Conservation (phyloP, 2,113 vertebrate genomes). For the Colinus virginianus region DNA sequence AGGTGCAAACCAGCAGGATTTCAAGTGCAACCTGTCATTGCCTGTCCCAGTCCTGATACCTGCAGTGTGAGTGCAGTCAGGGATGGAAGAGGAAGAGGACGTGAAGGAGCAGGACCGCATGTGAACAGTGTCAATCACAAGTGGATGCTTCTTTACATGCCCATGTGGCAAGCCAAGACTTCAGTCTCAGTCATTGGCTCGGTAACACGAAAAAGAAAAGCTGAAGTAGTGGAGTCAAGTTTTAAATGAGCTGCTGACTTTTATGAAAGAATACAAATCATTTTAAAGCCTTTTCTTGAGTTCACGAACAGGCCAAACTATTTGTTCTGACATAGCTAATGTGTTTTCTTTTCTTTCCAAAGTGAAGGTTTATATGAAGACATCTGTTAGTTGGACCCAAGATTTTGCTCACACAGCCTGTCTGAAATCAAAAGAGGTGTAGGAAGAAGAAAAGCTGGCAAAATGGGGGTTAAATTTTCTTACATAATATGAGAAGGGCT, state of each 20-base stretch:
- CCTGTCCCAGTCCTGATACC: not conserved
- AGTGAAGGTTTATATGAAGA: conserved; percentile 28
- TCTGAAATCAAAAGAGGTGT: not conserved
- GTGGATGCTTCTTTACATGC: not conserved
- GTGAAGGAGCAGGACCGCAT: not conserved
- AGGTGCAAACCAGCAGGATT: not conserved
- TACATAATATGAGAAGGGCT: not conserved
- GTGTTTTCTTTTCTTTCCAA: not conserved
- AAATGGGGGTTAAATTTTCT: not conserved
- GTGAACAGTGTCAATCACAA: not conserved
- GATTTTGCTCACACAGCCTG: not conserved
- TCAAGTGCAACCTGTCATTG: not conserved
- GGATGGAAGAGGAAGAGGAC: not conserved
- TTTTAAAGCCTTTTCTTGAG: not conserved
- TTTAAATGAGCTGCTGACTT: not conserved
- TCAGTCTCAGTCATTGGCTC: not conserved
- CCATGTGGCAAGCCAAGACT: not conserved
- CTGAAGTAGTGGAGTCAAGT: not conserved
- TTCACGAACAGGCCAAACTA: not conserved
- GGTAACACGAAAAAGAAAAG: not conserved
- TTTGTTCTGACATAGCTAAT: not conserved
- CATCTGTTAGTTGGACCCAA: not conserved
- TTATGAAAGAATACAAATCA: not conserved
- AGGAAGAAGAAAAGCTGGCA: not conserved
- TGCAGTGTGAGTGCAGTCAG: not conserved